A percentile compares a stretch with the other conserved stretches of the same genome.
Conservation (phyloP, 2,888 invertebrate genomes). For the Zaprionus lineosus region DNA sequence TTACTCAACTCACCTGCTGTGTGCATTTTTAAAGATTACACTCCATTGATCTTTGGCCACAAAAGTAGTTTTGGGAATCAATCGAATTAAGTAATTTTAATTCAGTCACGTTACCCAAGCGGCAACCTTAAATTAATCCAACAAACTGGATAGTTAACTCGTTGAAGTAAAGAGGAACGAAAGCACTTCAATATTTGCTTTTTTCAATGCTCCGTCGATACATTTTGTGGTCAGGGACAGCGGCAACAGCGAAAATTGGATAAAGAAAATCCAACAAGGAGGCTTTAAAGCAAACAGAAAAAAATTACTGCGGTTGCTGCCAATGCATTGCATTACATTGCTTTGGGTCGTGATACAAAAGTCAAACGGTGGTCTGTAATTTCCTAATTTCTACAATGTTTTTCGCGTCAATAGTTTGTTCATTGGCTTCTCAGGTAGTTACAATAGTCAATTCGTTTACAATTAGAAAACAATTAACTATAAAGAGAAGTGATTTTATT, state of each 20-base stretch:
- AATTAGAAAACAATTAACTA: no score
- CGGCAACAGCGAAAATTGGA: slow-evolving; percentile 4
- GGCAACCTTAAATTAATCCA: slow-evolving; percentile 25
- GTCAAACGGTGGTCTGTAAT: slow-evolving; percentile 50
- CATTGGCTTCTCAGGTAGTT: slow-evolving; percentile 44
- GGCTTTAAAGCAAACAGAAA: slow-evolving; percentile 16
- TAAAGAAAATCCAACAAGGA: slow-evolving; percentile 10
- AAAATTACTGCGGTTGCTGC: slow-evolving; percentile 45
- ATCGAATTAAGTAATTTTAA: slow-evolving; percentile 52
- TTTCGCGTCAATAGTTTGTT: slow-evolving; percentile 35
- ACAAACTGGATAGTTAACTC: slow-evolving; percentile 35
- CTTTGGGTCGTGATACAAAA: slow-evolving; percentile 45
- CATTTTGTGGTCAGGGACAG: slow-evolving; percentile 44
- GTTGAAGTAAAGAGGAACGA: slow-evolving; percentile 25
- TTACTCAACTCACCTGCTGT: slow-evolving; percentile 14
- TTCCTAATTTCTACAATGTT: slow-evolving; percentile 51
- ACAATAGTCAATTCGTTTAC: no score
- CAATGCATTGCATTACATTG: slow-evolving; percentile 52
- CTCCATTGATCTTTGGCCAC: slow-evolving; percentile 37
- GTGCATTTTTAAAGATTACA: slow-evolving; percentile 13
- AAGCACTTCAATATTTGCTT: slow-evolving; percentile 41
- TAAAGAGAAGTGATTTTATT: no score
- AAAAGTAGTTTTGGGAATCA: slow-evolving; percentile 32
- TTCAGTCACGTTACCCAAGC: slow-evolving; percentile 34
- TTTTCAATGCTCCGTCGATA: slow-evolving; percentile 19